A percentile compares a stretch with the other conserved stretches of the same genome.
Conservation (phyloP, 1,140 invertebrate species). For the Heterodera schachtii region DNA sequence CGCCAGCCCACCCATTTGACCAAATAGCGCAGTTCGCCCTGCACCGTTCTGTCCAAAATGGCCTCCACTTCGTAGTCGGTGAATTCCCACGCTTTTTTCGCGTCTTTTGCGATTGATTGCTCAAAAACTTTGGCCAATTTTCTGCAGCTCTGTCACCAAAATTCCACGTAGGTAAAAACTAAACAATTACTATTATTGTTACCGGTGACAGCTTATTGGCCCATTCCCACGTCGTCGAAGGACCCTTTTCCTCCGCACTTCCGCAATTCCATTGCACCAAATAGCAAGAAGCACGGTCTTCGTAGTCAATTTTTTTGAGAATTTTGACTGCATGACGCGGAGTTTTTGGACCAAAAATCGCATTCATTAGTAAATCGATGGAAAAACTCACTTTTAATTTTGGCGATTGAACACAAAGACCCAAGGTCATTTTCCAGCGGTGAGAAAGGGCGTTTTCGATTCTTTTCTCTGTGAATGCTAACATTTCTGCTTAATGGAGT, state of each 20-base stretch:
- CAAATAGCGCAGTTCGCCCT: not conserved
- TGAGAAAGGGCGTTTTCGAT: not conserved
- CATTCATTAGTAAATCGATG: not conserved
- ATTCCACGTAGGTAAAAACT: not conserved
- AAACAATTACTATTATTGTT: not conserved
- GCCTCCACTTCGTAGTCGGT: slow-evolving; percentile 20
- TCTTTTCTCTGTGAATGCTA: not conserved
- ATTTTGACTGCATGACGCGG: not conserved
- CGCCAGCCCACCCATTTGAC: slow-evolving; percentile 19
- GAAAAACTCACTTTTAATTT: not conserved
- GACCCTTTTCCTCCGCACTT: not conserved
- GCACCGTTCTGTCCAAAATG: slow-evolving; percentile 16
- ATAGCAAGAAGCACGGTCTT: slow-evolving; percentile 3
- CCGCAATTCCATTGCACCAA: slow-evolving; percentile 1
- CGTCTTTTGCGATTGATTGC: not conserved
- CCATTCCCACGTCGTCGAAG: not conserved
- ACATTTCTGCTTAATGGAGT: not conserved
- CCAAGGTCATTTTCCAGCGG: not conserved
- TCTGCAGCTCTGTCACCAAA: not conserved
- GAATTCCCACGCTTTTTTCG: not conserved
- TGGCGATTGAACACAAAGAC: not conserved
- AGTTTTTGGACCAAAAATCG: not conserved
- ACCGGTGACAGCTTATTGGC: not conserved
- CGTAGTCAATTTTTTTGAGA: not conserved
- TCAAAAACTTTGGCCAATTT: slow-evolving; percentile 14